These are phyloP conservation scores for Chrysina gloriosa DNA, from an alignment of 2,888 invertebrate genomes.

Conservation along the genomic window DNA sequence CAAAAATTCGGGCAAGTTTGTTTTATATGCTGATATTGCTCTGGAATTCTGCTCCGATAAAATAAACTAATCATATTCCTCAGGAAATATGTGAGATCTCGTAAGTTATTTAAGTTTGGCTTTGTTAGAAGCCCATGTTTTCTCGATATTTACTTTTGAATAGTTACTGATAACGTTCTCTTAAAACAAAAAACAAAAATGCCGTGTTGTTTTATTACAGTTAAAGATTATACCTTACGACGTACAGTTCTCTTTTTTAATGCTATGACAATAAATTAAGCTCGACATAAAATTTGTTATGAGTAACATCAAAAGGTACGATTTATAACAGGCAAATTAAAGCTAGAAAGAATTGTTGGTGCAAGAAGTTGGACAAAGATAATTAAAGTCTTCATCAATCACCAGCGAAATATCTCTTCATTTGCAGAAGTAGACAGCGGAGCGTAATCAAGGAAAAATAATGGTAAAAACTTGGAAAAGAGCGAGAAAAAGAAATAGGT, in stretches of 20 bases:
- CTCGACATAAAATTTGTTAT: not conserved
- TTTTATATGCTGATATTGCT: not conserved
- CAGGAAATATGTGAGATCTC: too few relatives aligned
- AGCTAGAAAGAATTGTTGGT: not conserved
- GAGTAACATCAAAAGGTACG: not conserved
- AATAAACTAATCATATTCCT: constrained; percentile 3
- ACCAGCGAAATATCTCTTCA: constrained; percentile 2
- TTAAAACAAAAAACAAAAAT: too few relatives aligned
- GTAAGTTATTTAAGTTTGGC: too few relatives aligned
- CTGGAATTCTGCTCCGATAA: not conserved
- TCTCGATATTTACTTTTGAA: too few relatives aligned
- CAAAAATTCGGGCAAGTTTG: not conserved
- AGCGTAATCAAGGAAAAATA: constrained; percentile 23
- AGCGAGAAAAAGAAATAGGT: constrained; percentile 1
- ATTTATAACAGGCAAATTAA: not conserved
- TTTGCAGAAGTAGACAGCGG: not conserved
- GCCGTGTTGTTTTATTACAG: too few relatives aligned
- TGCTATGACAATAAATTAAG: constrained; percentile 1
- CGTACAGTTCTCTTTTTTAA: too few relatives aligned
- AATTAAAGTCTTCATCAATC: constrained; percentile 27
- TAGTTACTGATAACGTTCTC: too few relatives aligned
- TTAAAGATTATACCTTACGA: too few relatives aligned
- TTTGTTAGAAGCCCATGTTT: too few relatives aligned
- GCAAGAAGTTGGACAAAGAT: constrained; percentile 1
- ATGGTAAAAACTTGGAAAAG: not conserved